Percentiles rank a stretch among this genome's conserved stretches.
phyloP scores from a whole-genome alignment of 2,113 vertebrate genomes.

The Seriola dumerili region DNA sequence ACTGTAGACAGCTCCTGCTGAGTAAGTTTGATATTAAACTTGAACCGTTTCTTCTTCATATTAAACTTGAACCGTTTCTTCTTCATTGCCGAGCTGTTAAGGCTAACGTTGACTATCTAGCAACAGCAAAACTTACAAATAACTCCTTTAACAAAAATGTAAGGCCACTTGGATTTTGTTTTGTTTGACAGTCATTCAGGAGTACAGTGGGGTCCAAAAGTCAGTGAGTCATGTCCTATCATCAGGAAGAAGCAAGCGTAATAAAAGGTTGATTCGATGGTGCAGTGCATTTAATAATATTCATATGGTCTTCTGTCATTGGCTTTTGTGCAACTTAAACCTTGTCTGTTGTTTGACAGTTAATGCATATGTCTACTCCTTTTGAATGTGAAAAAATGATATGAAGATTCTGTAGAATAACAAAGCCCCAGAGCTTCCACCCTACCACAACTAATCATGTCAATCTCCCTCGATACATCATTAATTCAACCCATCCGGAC shows the following conservation, averaged over 20 bases:
- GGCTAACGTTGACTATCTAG: too few species aligned
- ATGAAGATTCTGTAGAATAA: background rate
- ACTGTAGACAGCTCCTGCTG: too few species aligned
- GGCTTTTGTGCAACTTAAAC: background rate
- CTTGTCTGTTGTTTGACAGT: background rate
- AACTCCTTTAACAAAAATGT: background rate
- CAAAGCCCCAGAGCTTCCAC: slow-evolving; percentile 16
- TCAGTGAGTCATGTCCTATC: background rate
- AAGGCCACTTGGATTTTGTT: background rate
- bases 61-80: too few species aligned
- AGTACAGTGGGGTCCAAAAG: background rate
- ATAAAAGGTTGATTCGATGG: background rate
- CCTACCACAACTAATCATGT: slow-evolving; percentile 12
- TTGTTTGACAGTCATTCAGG: background rate
- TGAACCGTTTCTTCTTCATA: too few species aligned
- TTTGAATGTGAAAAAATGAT: background rate
- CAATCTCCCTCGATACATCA: slow-evolving; percentile 53
- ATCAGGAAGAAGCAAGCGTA: background rate
- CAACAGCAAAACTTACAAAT: too few species aligned
- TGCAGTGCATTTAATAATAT: background rate
- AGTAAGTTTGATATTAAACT: too few species aligned
- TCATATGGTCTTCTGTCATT: background rate
- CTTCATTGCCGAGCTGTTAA: too few species aligned
- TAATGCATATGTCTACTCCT: background rate
- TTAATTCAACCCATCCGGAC: slow-evolving; percentile 48